phyloP scores from a whole-genome alignment of 1,140 invertebrate species.

The Leptopilina boulardi region DNA sequence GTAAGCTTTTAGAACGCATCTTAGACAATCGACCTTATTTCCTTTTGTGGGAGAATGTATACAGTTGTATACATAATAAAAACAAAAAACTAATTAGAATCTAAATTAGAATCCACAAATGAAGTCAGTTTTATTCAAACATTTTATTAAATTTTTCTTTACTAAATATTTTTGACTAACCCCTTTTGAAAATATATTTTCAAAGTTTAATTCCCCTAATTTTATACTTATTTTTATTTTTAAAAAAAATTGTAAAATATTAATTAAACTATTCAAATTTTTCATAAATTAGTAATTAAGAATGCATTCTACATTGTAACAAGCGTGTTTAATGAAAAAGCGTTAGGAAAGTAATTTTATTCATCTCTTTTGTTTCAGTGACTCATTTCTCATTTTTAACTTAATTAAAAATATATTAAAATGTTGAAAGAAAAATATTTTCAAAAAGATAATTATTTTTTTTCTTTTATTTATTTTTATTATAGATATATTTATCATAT shows the following conservation, averaged over 20 bases:
- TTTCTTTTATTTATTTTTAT: too few species aligned
- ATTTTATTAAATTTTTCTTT: too few species aligned
- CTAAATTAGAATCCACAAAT: not conserved
- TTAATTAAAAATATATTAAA: not conserved
- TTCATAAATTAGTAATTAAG: not conserved
- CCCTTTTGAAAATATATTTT: too few species aligned
- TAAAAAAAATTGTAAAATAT: too few species aligned
- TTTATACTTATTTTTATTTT: too few species aligned
- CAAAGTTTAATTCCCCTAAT: too few species aligned
- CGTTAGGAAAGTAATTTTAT: slow-evolving; percentile 1
- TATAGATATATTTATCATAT: too few species aligned
- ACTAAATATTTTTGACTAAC: too few species aligned
- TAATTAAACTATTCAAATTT: too few species aligned
- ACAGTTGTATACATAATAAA: not conserved
- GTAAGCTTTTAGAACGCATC: slow-evolving; percentile 2
- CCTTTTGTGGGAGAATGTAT: not conserved
- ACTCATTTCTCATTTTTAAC: too few species aligned
- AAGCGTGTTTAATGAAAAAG: slow-evolving; percentile 5
- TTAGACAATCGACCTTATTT: slow-evolving; percentile 19
- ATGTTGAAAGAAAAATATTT: too few species aligned
- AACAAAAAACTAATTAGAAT: not conserved
- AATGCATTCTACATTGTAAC: not conserved
- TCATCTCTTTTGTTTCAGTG: not conserved
- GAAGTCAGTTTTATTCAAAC: not conserved
- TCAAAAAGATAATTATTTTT: too few species aligned